Conservation (phyloP, 2,888 invertebrate genomes). For the Pseudoips prasinana region DNA sequence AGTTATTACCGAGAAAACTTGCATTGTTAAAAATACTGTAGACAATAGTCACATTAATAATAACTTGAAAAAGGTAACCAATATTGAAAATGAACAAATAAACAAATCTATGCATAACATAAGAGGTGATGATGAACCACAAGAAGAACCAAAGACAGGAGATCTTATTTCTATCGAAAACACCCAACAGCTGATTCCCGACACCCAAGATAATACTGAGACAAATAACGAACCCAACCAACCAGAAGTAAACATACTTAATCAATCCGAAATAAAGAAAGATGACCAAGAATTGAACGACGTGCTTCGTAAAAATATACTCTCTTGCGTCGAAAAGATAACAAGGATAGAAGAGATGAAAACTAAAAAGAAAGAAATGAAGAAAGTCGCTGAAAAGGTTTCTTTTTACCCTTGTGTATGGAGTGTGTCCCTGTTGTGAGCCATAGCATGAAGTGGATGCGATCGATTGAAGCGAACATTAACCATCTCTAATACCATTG, state of each 20-base stretch:
- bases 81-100: conserved; percentile 73
- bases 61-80: conserved; percentile 70
- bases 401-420: no score
- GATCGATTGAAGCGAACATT: conserved; percentile 29
- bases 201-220: conserved; percentile 12
- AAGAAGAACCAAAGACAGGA: conserved; percentile 20
- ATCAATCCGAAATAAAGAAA: conserved; percentile 41
- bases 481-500: conserved; percentile 37
- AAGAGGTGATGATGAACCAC: conserved; percentile 42
- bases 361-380: conserved; percentile 53
- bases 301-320: conserved; percentile 64
- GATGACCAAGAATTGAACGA: conserved; percentile 62
- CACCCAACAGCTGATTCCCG: conserved; percentile 12
- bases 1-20: conserved; percentile 39
- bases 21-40: conserved; percentile 44
- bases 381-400: conserved; percentile 59
- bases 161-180: conserved; percentile 13
- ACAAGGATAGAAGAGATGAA: conserved; percentile 71
- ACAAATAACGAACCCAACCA: conserved; percentile 20
- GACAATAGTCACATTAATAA: conserved; percentile 46
- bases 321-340: conserved; percentile 72
- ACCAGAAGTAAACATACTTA: conserved; percentile 32
- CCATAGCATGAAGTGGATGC: conserved; percentile 55
- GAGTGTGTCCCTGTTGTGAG: conserved; percentile 56
- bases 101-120: conserved; percentile 61